Evolutionary conservation across 2,113 vertebrate species (phyloP).

Genomic region (Butorides virescens): DNA sequence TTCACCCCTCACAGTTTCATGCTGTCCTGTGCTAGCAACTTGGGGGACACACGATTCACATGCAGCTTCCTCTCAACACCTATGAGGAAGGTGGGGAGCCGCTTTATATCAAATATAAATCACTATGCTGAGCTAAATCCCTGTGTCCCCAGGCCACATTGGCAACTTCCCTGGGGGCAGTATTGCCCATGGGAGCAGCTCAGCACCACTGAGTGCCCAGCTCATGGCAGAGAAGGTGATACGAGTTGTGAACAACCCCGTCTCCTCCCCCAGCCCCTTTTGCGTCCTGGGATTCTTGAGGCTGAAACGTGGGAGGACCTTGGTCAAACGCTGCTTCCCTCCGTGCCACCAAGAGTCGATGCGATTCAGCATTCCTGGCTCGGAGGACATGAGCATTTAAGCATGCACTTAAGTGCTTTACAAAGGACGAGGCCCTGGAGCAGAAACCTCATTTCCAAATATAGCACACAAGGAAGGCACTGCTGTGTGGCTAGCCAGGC

Average conservation of each 20-base stretch:
- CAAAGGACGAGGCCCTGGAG: background rate
- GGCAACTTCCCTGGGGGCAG: background rate
- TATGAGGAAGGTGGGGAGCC: background rate
- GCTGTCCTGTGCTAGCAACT: background rate
- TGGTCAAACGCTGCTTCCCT: background rate
- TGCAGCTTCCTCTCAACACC: background rate
- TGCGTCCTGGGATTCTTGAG: background rate
- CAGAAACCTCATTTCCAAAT: constrained; percentile 59
- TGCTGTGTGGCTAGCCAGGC: background rate
- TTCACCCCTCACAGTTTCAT: background rate
- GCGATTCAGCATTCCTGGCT: background rate
- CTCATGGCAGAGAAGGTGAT: background rate
- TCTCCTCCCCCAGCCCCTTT: background rate
- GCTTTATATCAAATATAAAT: background rate
- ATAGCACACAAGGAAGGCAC: constrained; percentile 9
- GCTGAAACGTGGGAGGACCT: background rate
- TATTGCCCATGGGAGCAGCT: background rate
- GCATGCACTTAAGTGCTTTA: constrained; percentile 55
- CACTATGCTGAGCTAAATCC: background rate
- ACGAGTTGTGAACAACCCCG: fast-evolving
- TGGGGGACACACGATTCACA: background rate
- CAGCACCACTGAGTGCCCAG: background rate
- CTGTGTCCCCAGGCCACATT: background rate
- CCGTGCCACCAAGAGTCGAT: background rate
- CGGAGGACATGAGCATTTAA: constrained; percentile 35